Evolutionary conservation across 2,797 vertebrate species (phyloP), one percentile per base, ranked within the genome.

Genomic region (Lepidocolaptes lacrymiger): DNA sequence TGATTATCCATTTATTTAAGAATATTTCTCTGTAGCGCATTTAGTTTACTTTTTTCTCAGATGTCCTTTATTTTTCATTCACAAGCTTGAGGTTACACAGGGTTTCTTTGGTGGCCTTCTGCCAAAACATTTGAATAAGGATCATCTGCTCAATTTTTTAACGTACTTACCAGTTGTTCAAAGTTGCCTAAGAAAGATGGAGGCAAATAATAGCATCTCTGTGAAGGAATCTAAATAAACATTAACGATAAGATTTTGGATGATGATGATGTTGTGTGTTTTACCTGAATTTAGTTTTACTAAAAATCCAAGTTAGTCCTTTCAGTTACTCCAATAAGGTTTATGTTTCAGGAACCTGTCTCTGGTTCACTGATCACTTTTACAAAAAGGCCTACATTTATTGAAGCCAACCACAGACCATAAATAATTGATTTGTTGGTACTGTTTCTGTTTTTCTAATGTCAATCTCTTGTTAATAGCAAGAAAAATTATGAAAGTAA

Each of bases 31-130:
- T 55, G 37, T 22, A 37, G 34, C 59, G 41, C 69, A 6, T 63
- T 78, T 43, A 41, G 32, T 89, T 84, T 68, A 27, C n/a, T 46
- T 81, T 75, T 86, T 44, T 3, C 43, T 73, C 41, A 73, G 46
- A 34, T 36, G 76, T 78, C 48, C 52, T 85, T 58, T 87, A 51
- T 79, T 92, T 91, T 80, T 85, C 78, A 80, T 94, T 94, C 72
- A 59, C 72, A 88, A 69, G 46, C 39, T 58, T 55, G 79, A 93
- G 88, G 85, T 92, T 85, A 66, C 1, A 0, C 36, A 22, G 28
- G 55, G 59, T 87, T 91, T 79, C 71, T 68, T 56, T 37, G 22
- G 64, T 67, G 36, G 61, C 51, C 30, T 58, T 85, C 51, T 85
- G 85, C 84, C 90, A 91, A 52, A 67, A 46, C 17, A 7, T 68